Percentiles rank a stretch among this genome's conserved stretches.
phyloP scores from a whole-genome alignment of 2,113 vertebrate species.

The Podocnemis expansa region DNA sequence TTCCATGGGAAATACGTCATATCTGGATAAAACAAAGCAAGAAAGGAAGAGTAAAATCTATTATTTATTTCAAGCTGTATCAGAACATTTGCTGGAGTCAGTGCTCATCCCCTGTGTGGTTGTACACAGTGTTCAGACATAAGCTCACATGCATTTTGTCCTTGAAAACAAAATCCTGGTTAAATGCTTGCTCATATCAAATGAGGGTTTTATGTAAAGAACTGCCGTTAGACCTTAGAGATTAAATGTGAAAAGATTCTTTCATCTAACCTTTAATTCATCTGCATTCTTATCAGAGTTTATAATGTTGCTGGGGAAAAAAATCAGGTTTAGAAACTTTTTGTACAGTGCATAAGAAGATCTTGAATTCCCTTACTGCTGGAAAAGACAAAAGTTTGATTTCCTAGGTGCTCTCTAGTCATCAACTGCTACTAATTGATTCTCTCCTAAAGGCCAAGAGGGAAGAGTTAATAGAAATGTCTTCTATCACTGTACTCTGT shows the following conservation, averaged over 20 bases:
- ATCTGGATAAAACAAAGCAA: background rate
- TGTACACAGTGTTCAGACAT: background rate
- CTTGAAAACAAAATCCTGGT: slow-evolving; percentile 13
- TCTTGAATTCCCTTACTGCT: slow-evolving; percentile 25
- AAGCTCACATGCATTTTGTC: background rate
- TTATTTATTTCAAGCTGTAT: background rate
- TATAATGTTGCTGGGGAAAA: slow-evolving; percentile 34
- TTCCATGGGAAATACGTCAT: background rate
- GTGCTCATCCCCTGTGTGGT: background rate
- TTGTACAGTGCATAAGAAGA: background rate
- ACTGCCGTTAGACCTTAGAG: background rate
- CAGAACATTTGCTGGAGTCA: background rate
- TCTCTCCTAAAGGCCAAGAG: slow-evolving; percentile 70
- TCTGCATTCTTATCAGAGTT: slow-evolving; percentile 54
- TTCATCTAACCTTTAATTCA: slow-evolving; percentile 62
- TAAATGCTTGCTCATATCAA: background rate
- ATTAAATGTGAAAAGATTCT: slow-evolving; percentile 37
- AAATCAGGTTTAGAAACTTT: slow-evolving; percentile 1
- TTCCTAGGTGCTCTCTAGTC: slow-evolving; percentile 40
- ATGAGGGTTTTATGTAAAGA: background rate
- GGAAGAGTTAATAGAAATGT: slow-evolving; percentile 45
- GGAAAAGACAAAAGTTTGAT: slow-evolving; percentile 17
- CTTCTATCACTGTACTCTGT: slow-evolving; percentile 27
- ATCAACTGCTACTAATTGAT: slow-evolving; percentile 55
- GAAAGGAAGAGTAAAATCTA: background rate